These are phyloP conservation scores for Morphnarchus princeps DNA, from an alignment of 2,113 vertebrate species.

Conservation along the genomic window DNA sequence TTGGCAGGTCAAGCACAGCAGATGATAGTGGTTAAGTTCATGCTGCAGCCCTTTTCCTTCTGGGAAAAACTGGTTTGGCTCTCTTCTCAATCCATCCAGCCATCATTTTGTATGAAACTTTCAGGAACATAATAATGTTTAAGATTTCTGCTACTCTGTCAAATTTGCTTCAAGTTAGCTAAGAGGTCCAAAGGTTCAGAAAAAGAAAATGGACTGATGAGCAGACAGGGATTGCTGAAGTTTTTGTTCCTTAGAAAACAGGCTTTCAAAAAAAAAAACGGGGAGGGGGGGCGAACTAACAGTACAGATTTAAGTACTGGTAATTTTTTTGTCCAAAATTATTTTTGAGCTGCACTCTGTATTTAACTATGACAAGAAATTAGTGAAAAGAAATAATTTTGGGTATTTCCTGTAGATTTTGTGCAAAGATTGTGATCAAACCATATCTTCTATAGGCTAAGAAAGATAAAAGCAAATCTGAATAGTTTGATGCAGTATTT, in stretches of 20 bases:
- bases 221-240: neutral
- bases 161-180: neutral
- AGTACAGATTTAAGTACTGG: neutral
- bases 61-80: fast-evolving
- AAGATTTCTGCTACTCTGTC: neutral
- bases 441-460: neutral
- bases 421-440: neutral
- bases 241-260: neutral
- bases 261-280: neutral
- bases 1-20: neutral
- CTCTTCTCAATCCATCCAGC: neutral
- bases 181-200: neutral
- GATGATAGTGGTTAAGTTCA: neutral
- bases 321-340: neutral
- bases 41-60: neutral
- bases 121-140: neutral
- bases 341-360: neutral
- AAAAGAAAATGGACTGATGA: neutral
- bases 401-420: neutral
- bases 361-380: neutral
- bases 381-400: neutral
- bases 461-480: neutral
- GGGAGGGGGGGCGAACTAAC: neutral
- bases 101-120: neutral
- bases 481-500: neutral